These are phyloP conservation scores for Asarcornis scutulata DNA, from an alignment of 2,113 vertebrate species.

Conservation along the genomic window DNA sequence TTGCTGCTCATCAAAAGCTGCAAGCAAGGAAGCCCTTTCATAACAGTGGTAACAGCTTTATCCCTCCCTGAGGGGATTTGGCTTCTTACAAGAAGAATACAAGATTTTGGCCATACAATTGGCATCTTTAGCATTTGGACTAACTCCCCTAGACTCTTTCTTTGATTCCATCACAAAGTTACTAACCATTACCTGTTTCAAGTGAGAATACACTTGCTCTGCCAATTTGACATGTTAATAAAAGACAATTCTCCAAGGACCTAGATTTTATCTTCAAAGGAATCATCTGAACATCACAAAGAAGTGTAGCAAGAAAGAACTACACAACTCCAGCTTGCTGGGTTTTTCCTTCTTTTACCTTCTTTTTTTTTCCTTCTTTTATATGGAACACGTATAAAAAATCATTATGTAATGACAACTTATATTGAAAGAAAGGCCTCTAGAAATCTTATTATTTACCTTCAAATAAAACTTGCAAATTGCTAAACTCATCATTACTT, in stretches of 20 bases:
- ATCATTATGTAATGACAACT: background rate
- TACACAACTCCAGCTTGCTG: background rate
- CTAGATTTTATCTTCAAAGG: background rate
- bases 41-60: background rate
- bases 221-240: conserved; percentile 10
- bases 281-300: background rate
- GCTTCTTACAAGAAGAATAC: background rate
- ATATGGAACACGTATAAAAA: background rate
- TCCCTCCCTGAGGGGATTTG: no score
- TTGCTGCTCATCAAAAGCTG: background rate
- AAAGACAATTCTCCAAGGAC: background rate
- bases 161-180: background rate
- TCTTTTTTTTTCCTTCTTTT: no score
- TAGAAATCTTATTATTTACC: background rate
- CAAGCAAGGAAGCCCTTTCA: background rate
- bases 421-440: background rate
- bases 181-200: background rate
- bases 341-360: background rate
- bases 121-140: background rate
- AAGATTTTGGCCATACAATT: background rate
- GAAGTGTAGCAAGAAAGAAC: background rate
- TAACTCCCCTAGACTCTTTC: background rate
- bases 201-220: background rate
- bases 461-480: background rate
- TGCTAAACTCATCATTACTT: background rate